Percentiles rank a stretch among this genome's conserved stretches.
Evolutionary conservation across 2,888 invertebrate species (phyloP).

Genomic region (Baccha elongata): DNA sequence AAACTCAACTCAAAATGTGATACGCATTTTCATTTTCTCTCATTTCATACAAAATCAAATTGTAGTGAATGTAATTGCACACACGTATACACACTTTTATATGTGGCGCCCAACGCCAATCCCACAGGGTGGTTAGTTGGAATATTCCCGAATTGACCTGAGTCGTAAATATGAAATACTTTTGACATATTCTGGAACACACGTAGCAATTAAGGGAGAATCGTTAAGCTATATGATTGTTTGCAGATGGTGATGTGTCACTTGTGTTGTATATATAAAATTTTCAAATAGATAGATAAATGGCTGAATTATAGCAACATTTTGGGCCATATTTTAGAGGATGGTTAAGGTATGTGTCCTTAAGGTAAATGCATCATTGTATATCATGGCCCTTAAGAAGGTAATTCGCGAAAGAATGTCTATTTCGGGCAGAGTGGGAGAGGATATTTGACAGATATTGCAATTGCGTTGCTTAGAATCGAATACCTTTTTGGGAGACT

Average conservation of each 20-base stretch:
- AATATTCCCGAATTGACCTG: constrained; percentile 51
- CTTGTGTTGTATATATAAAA: constrained; percentile 37
- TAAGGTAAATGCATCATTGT: no score
- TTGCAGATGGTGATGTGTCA: constrained; percentile 34
- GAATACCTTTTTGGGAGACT: no score
- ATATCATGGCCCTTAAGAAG: no score
- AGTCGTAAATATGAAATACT: constrained; percentile 52
- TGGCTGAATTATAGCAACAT: no score
- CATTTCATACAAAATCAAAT: constrained; percentile 63
- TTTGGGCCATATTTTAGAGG: no score
- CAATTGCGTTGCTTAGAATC: no score
- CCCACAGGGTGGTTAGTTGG: constrained; percentile 46
- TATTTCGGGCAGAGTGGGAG: no score
- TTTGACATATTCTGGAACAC: constrained; percentile 21
- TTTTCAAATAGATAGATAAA: not conserved
- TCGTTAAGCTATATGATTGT: constrained; percentile 32
- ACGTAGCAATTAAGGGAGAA: constrained; percentile 38
- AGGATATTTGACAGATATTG: no score
- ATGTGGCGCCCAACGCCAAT: not conserved
- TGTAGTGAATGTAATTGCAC: constrained; percentile 66
- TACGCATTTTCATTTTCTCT: constrained; percentile 70
- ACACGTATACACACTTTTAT: not conserved
- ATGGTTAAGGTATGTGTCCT: no score
- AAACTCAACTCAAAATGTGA: constrained; percentile 59
- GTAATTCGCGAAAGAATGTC: no score